Conservation (phyloP, 2,888 invertebrate species). For the Cataglyphis albicans region DNA sequence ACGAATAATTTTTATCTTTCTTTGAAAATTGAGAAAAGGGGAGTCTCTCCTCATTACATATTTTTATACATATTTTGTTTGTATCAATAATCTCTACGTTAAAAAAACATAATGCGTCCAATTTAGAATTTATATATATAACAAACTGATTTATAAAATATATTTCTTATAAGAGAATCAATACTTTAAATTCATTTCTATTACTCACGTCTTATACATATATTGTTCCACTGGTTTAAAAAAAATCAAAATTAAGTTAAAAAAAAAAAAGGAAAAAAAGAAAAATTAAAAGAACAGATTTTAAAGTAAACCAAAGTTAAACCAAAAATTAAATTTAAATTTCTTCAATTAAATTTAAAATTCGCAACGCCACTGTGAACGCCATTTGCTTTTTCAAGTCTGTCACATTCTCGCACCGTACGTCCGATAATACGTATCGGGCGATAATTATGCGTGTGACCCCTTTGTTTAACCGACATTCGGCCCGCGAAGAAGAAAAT, state of each 20-base stretch:
- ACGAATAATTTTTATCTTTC: constrained; percentile 16
- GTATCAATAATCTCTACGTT: neutral
- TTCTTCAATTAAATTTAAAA: neutral
- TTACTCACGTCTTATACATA: neutral
- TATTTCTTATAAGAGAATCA: neutral
- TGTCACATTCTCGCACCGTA: neutral
- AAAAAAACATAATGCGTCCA: neutral
- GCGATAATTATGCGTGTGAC: constrained; percentile 27
- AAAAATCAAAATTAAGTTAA: neutral
- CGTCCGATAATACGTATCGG: constrained; percentile 35
- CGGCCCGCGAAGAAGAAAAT: neutral
- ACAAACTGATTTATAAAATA: constrained; percentile 16
- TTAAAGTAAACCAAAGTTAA: neutral
- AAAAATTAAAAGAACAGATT: neutral
- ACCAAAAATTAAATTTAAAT: neutral
- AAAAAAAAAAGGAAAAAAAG: too few relatives aligned
- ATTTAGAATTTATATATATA: constrained; percentile 4
- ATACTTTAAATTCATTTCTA: neutral
- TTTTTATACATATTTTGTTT: constrained; percentile 33
- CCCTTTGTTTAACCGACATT: constrained; percentile 1
- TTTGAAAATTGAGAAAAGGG: neutral
- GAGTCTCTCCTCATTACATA: neutral
- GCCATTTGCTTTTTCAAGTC: neutral
- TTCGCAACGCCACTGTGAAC: neutral
- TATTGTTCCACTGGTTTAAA: neutral